A percentile compares a stretch with the other conserved stretches of the same genome.
phyloP scores from a whole-genome alignment of 2,113 vertebrate species.

The Cyprinodon brontotheroides region DNA sequence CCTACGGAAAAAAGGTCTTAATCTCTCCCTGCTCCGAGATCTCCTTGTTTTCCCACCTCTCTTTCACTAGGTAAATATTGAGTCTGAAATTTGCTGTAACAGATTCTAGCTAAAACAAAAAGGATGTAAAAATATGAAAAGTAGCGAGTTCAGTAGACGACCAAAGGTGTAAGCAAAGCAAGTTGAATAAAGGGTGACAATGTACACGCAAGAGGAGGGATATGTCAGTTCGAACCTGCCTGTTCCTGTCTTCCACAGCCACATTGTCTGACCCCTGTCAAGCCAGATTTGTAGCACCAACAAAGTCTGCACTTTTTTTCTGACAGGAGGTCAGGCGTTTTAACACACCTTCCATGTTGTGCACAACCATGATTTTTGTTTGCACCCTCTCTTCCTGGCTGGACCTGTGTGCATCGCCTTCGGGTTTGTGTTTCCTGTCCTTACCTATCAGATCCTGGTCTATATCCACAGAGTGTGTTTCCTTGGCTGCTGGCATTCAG shows the following conservation, averaged over 20 bases:
- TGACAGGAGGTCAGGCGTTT: constrained; percentile 66
- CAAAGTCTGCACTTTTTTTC: constrained; percentile 35
- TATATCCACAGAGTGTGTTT: constrained; percentile 29
- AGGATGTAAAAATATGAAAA: constrained; percentile 6
- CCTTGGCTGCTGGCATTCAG: constrained; percentile 28
- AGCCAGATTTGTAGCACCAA: constrained; percentile 51
- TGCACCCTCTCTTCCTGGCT: neutral
- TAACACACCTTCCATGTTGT: constrained; percentile 70
- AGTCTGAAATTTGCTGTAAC: constrained; percentile 17
- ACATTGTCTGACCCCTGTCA: constrained; percentile 69
- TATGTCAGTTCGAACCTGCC: constrained; percentile 52
- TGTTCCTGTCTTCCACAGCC: constrained; percentile 37
- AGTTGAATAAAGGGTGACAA: constrained; percentile 55
- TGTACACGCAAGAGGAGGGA: constrained; percentile 2
- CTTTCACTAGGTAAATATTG: constrained; percentile 1
- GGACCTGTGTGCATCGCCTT: constrained; percentile 31
- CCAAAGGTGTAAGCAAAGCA: constrained; percentile 30
- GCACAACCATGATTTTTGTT: constrained; percentile 32
- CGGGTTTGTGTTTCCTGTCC: constrained; percentile 58
- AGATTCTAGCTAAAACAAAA: constrained; percentile 6
- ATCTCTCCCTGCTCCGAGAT: neutral
- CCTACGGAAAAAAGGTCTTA: neutral
- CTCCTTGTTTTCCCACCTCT: constrained; percentile 25
- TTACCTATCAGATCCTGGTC: constrained; percentile 54
- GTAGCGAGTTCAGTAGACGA: constrained; percentile 28